Evolutionary conservation across 2,888 invertebrate genomes (phyloP).

Genomic region (Amorpha juglandis): DNA sequence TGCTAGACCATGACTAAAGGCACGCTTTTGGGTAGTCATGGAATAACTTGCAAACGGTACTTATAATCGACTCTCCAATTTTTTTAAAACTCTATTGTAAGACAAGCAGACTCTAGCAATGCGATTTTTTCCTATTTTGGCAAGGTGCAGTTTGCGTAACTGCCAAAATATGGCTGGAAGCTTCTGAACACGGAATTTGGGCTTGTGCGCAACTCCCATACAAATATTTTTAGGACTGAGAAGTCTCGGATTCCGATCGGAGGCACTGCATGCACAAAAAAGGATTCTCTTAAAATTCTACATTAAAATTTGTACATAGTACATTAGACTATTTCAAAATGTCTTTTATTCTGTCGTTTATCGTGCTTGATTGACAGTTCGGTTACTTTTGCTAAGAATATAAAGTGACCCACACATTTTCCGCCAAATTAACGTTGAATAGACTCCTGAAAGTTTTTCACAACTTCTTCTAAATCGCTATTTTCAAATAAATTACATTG

Average conservation of each 20-base stretch:
- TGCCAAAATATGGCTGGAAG: no score
- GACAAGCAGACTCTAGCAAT: no score
- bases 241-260: no score
- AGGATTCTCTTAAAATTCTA: no score
- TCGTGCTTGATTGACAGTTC: neutral
- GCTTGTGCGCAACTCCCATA: no score
- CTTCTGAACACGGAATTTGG: no score
- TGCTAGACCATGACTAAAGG: neutral
- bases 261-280: no score
- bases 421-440: slow-evolving; percentile 1
- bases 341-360: neutral
- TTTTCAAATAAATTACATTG: slow-evolving; percentile 19
- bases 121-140: no score
- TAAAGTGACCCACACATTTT: neutral
- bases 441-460: slow-evolving; percentile 7
- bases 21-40: neutral
- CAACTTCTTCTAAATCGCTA: slow-evolving; percentile 1
- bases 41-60: neutral
- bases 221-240: no score
- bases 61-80: neutral
- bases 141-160: no score
- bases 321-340: neutral
- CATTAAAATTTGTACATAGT: no score
- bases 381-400: no score
- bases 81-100: neutral